Evolutionary conservation across 2,797 vertebrate species (phyloP).

Genomic region (Enteromius radiatus): DNA sequence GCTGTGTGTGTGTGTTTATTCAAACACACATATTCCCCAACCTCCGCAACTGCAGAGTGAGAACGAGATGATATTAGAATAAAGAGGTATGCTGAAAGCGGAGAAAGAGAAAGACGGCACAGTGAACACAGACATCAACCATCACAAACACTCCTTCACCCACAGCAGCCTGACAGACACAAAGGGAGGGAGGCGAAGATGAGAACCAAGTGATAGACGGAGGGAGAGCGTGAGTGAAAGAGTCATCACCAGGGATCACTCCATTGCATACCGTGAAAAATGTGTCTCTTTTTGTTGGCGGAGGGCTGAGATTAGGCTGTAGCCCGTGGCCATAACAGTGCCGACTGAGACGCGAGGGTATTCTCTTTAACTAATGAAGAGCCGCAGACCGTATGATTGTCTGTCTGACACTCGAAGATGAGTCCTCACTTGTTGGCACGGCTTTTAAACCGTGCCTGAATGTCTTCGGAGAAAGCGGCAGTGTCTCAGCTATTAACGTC

Average conservation of each 20-base stretch:
- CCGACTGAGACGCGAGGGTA: constrained; percentile 39
- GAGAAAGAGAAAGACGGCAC: background rate
- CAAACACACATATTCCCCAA: constrained; percentile 43
- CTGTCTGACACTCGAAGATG: constrained; percentile 49
- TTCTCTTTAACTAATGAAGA: constrained; percentile 52
- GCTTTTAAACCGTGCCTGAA: constrained; percentile 45
- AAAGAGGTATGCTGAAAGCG: constrained; percentile 32
- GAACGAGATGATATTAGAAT: constrained; percentile 40
- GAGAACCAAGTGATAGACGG: constrained; percentile 39
- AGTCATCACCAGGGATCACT: constrained; percentile 48
- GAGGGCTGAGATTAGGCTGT: constrained; percentile 47
- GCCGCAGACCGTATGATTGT: constrained; percentile 45
- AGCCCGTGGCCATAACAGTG: constrained; percentile 49
- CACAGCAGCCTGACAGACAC: constrained; percentile 46
- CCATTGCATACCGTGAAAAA: constrained; percentile 41
- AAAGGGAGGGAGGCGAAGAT: constrained; percentile 41
- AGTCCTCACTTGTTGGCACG: constrained; percentile 47
- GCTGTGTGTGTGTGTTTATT: constrained; percentile 20
- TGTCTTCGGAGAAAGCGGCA: constrained; percentile 42
- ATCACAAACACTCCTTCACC: constrained; percentile 45
- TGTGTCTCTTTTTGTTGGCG: constrained; percentile 40
- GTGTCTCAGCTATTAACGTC: constrained; percentile 48
- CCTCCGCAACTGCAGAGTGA: constrained; percentile 22
- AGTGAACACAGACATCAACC: constrained; percentile 49
- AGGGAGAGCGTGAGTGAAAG: constrained; percentile 38